Base-by-base conservation (phyloP, 2,113 vertebrate species). In the Gambusia holbrooki region DNA sequence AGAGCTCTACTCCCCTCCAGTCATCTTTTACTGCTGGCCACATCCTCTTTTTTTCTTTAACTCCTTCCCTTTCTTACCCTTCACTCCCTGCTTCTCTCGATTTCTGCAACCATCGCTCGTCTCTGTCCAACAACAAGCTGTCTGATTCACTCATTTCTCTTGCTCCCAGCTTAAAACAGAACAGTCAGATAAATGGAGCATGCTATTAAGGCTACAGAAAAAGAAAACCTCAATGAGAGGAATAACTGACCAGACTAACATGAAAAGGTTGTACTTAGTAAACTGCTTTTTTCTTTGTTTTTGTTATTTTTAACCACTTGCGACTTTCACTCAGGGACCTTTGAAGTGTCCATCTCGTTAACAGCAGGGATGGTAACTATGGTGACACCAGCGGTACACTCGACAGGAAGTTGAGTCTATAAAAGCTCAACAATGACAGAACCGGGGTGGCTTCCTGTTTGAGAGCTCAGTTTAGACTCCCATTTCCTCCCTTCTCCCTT, bases 351-450 rank as follows among this genome's bases (percentile, higher is more conserved):
- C 85, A 84, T 84, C 81, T 85, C 79, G 89, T 90, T 89, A 86
- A 87, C 81, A 90, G 70, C 77, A 74, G 27, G 77, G 79, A 77
- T 28, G 17, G 85, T 86, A 77, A 75, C 92, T 78, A 62, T 84
- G 81, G 91, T 72, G 88, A 93, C 72, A 0, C 75, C 69, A 83
- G 81, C 19, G 11, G 85, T 74, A 62, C 33, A 62, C 72, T 81
- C n/a, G 40, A 80, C 89, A 92, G 93, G 92, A 93, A 93, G 91
- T 87, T 54, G 62, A 84, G 86, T 91, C 88, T 91, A 92, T 93
- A 93, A 93, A 93, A 93, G 90, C 90, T 92, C 85, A 93, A 93
- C 92, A 93, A 93, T 92, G 88, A 90, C 81, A 89, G 88, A 89
- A 87, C 73, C 75, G 62, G 87, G 78, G 87, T 77, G 82, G 89